Percentiles rank a stretch among this genome's conserved stretches.
These are phyloP conservation scores for Nephila pilipes DNA, from an alignment of 1,140 invertebrate genomes.

Conservation along the genomic window DNA sequence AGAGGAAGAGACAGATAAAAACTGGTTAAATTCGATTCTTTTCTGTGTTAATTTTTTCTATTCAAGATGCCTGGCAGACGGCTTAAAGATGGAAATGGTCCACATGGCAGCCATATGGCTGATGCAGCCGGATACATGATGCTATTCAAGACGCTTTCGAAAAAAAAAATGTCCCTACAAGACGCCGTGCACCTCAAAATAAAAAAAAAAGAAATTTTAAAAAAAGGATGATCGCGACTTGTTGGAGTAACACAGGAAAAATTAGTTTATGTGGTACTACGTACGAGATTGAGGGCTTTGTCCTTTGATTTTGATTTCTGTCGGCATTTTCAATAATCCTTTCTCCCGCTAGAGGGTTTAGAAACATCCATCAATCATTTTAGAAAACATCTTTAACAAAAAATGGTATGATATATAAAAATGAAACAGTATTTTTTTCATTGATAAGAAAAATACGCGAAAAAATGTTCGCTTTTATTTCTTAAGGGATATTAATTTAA, in stretches of 20 bases:
- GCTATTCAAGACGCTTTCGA: not conserved
- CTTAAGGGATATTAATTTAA: no score
- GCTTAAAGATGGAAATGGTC: not conserved
- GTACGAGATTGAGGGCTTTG: not conserved
- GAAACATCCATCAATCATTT: not conserved
- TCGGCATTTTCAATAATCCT: not conserved
- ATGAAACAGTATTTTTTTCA: not conserved
- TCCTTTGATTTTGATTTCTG: not conserved
- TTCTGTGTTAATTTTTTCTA: not conserved
- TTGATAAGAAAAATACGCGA: not conserved
- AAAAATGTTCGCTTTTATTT: no score
- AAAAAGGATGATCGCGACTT: not conserved
- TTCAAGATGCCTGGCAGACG: not conserved
- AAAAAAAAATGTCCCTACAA: not conserved
- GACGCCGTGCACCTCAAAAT: not conserved
- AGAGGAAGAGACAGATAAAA: not conserved
- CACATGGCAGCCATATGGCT: slow-evolving; percentile 63
- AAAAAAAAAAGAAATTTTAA: not conserved
- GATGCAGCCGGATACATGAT: slow-evolving; percentile 50
- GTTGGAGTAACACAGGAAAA: not conserved
- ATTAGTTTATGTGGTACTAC: not conserved
- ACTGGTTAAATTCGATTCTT: not conserved
- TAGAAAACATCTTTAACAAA: not conserved
- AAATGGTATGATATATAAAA: not conserved
- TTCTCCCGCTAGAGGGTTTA: not conserved